Evolutionary conservation across 2,888 invertebrate genomes (phyloP).

Genomic region (Nudaria mundana): DNA sequence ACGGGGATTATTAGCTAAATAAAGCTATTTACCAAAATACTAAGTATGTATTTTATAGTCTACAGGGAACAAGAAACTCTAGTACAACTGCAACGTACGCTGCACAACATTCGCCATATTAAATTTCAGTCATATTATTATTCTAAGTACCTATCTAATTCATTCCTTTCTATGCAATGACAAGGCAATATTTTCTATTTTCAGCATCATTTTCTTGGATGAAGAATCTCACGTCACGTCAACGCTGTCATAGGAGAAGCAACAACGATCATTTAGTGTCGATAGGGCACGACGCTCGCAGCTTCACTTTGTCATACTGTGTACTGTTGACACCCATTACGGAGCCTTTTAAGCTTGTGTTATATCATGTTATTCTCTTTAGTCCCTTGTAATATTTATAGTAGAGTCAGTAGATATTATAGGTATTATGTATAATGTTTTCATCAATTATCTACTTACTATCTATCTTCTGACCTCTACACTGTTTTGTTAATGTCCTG

Average conservation of each 20-base stretch:
- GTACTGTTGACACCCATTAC: slow-evolving; percentile 29
- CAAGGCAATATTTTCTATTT: slow-evolving; percentile 13
- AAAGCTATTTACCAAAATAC: not conserved
- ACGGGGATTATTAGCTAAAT: not conserved
- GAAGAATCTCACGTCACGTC: slow-evolving; percentile 41
- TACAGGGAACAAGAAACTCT: too few species aligned
- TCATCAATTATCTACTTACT: too few species aligned
- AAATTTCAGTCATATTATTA: too few species aligned
- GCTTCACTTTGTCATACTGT: slow-evolving; percentile 51
- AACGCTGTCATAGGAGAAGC: slow-evolving; percentile 48
- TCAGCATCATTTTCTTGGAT: slow-evolving; percentile 25
- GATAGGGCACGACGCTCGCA: slow-evolving; percentile 56
- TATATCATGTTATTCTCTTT: slow-evolving; percentile 6
- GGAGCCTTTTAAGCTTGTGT: slow-evolving; percentile 8
- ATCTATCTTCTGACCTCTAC: too few species aligned
- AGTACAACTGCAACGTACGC: too few species aligned
- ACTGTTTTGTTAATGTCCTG: too few species aligned
- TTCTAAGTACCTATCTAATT: not conserved
- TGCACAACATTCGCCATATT: too few species aligned
- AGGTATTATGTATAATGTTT: not conserved
- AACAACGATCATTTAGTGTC: slow-evolving; percentile 42
- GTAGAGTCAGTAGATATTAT: slow-evolving; percentile 1
- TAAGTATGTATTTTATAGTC: slow-evolving; percentile 1
- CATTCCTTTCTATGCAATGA: slow-evolving; percentile 7
- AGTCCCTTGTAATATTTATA: slow-evolving; percentile 12